Base-by-base conservation (phyloP, 2,888 invertebrate genomes). In the Lutraria lutraria region DNA sequence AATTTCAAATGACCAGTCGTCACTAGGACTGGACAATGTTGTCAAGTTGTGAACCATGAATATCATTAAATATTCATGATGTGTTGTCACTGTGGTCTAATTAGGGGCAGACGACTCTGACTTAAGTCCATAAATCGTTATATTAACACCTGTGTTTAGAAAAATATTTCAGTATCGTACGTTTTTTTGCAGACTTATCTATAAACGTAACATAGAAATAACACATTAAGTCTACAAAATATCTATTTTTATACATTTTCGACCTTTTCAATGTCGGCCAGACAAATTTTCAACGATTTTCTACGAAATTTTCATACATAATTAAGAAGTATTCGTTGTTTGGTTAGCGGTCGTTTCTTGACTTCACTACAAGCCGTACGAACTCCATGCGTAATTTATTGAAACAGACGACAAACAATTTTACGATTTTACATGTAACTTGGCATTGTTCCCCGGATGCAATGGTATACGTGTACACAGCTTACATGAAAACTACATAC, bases 21-120 rank as follows among this genome's bases (percentile, higher is more conserved):
- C 34, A 34, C 72, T 54, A 25, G 4, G 68, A 21, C n/a, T 25
- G 84, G 76, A 76, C 72, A 76, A 29, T 76, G 25, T 54, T 31
- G 76, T 25, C 80, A 56, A 19, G 54, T 63, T 56, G 80, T 60
- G 80, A 80, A 85, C 53, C n/a, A 81, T 81, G 34, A 86, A 63
- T n/a, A 56, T 31, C 2, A 87, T 87, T 54, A 87, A 87, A 68
- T 87, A 87, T 87, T 87, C 87, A 87, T 82, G 21, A 19, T 2
- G 29, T 19, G 53, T 63, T 54, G 54, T 54, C 43, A 82, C 12
- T 68, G 19, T 54, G 34, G 31, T 68, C 21, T 87, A 82, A 87
- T 87, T 82, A 87, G 25, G 34, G 53, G 31, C 76, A 29, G 53
- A n/a, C 54, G 12, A 53, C 31, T 16, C 31, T 68, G 31, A 12